Base-by-base conservation (phyloP, 92 coral and sea anemone genomes). In the Zoanthus sansibaricus region DNA sequence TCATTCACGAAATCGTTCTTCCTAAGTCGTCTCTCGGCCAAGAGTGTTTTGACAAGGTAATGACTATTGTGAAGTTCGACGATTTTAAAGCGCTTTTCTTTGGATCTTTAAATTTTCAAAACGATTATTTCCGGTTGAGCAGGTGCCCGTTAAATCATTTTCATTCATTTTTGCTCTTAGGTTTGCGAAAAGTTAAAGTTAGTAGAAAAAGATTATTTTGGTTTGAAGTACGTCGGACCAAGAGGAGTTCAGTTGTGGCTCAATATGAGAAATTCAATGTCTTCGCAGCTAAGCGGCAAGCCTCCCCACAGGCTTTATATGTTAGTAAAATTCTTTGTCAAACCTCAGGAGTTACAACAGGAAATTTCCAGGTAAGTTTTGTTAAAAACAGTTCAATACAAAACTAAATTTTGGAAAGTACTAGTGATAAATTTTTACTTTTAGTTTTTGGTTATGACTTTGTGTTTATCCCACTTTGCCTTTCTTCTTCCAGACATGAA, bases 341-440 rank as follows among this genome's bases (percentile, higher is more conserved):
- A 93, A 68, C 99, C 99, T 74, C 99, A 97, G 84, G 99, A 97
- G 87, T 86, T 97, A 71, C 99, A 97, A 88, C 99, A 97, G 92
- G 98, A 95, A 97, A 90, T 97, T 52, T 93, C 99, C 74, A 94
- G 99, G 99, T 97, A 82, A 88, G 93, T 72, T 72, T 47, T 90
- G 76, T 33, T 3, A 80, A 10, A 76, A n/a, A 25, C 20, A 5
- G 59, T 66, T 47, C 17, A 80, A 80, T 13, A 17, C 44, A 56
- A 46, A 44, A 47, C 17, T 69, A 30, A 20, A 9, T 20, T 7
- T 46, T 44, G 45, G 33, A 62, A 79, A 46, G 2, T 25, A 25
- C 25, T 25, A 25, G 42, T 71, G 13, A 42, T 47, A 59, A 9
- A 10, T 37, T 30, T 16, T 62, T 20, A 16, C 9, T 21, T 61